Evolutionary conservation across 2,888 invertebrate genomes (phyloP), one percentile per base, ranked within the genome.

Genomic region (Drosophila phalerata): DNA sequence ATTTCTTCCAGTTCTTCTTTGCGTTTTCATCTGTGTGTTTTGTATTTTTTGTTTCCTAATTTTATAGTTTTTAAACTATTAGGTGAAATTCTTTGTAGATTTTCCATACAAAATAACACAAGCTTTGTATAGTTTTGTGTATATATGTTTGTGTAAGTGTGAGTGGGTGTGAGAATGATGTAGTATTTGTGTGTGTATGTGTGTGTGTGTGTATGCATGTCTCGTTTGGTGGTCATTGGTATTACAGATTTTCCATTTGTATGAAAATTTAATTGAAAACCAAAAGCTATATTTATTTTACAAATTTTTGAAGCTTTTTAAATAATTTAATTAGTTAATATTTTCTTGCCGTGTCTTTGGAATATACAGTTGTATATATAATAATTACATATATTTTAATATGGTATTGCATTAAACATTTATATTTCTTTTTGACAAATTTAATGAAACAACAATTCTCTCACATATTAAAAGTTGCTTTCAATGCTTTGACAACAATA

Each of bases 361-460:
- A 48, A 66, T 77, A 68, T 74, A 64, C 40, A 60, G 49, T 49
- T 79, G 57, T 72, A 60, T 69, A 74, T 70, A 65, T 64, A 69
- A 63, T 43, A 57, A 67, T 49, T 42, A 69, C 64, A 38, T 60
- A 60, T 69, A 38, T 58, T 57, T 13, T n/a, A 42, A 57, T 53
- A 51, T 53, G 56, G 65, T 43, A 61, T 60, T 73, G 73, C 57
- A 60, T 71, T 79, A 74, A 81, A 85, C 72, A 66, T 79, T 73
- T 65, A 83, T 81, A 85, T 71, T 82, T 77, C 49, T 43, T 64
- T 86, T 57, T 69, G 88, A 79, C 83, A 85, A 88, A 83, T 85
- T 83, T 69, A 88, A 85, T 88, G 81, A 75, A 88, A 73, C 84
- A 88, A 88, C 84, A 88, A 71, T 80, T 79, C 45, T 72, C 71